Percentiles rank a stretch among this genome's conserved stretches.
phyloP scores from a whole-genome alignment of 2,888 invertebrate genomes.

The Dendrolimus houi region DNA sequence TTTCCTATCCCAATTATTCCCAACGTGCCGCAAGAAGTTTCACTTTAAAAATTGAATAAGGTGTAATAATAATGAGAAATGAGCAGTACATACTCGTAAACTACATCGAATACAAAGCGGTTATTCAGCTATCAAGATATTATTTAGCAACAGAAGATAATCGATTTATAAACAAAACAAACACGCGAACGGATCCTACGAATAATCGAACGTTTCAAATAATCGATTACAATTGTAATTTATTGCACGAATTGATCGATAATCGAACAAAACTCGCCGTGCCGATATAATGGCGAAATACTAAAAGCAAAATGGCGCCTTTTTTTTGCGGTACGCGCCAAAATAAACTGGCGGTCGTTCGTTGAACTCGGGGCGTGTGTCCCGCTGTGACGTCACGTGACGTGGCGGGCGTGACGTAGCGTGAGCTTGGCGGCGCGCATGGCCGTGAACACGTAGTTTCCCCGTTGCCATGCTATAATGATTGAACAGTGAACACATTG shows the following conservation, averaged over 20 bases:
- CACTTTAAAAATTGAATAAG: too few species aligned
- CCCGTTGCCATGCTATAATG: slow-evolving; percentile 19
- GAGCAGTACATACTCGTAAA: too few species aligned
- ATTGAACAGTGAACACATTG: slow-evolving; percentile 39
- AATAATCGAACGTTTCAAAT: slow-evolving; percentile 14
- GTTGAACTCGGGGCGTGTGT: slow-evolving; percentile 52
- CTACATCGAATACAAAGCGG: too few species aligned
- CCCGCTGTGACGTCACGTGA: slow-evolving; percentile 46
- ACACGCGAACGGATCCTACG: not conserved
- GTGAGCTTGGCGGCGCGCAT: slow-evolving; percentile 24
- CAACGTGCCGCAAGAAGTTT: too few species aligned
- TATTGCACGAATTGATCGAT: slow-evolving; percentile 24
- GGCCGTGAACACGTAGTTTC: not conserved
- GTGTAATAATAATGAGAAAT: too few species aligned
- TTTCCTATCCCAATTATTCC: too few species aligned
- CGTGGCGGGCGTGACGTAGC: slow-evolving; percentile 49
- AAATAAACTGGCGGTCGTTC: slow-evolving; percentile 70
- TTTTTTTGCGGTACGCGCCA: slow-evolving; percentile 53
- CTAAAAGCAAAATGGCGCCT: slow-evolving; percentile 45
- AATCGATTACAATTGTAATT: slow-evolving; percentile 19
- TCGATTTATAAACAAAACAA: slow-evolving; percentile 3
- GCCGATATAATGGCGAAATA: slow-evolving; percentile 25
- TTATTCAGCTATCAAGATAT: not conserved
- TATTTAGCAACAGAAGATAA: not conserved
- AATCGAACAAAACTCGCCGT: slow-evolving; percentile 19